Base-by-base conservation (phyloP, 2,113 vertebrate genomes). In the Myxocyprinus asiaticus region DNA sequence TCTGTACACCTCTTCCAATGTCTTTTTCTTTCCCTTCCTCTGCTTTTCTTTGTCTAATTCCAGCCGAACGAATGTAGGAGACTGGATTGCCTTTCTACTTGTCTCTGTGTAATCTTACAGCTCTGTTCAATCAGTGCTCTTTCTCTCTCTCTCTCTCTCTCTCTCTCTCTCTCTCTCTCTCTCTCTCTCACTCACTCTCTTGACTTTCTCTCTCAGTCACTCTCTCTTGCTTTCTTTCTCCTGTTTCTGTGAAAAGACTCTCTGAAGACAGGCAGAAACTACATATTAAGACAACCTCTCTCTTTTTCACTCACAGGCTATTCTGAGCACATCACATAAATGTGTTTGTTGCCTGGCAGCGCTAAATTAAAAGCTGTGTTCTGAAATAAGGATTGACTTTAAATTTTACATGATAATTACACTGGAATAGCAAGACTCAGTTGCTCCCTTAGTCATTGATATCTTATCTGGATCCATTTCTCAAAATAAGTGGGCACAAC, bases 401-500 rank as follows among this genome's bases (percentile, higher is more conserved):
- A 4, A 51, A 76, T 76, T 76, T 64, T 48, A 76, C 48, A 62
- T 65, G 55, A 56, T 55, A 47, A 72, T 59, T 72, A 59, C 69
- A 59, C 3, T 47, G 11, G 69, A 4, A 17, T 17, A 11, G 45
- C 11, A 4, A 42, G 45, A 33, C 17, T 48, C 17, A 47, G 3
- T 33, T 33, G 44, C 10, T 33, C 58, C 44, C 6, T 74, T 15
- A 74, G 50, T 62, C 0, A 43, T 14, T 50, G 62, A 22, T 33
- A 62, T 50, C 71, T 22, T 11, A 47, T 73, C 43, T 50, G 44
- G 15, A 74, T 63, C 11, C 71, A 74, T 63, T 63, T 50, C 58
- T 62, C 10, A 33, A 2, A 63, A 9, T 48, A 50, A 62, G 15
- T 10, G 4, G 47, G 45, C 45, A 74, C 44, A 48, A 48, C 15